Base-by-base conservation (phyloP, 2,797 vertebrate genomes). In the Bradypodion ventrale region DNA sequence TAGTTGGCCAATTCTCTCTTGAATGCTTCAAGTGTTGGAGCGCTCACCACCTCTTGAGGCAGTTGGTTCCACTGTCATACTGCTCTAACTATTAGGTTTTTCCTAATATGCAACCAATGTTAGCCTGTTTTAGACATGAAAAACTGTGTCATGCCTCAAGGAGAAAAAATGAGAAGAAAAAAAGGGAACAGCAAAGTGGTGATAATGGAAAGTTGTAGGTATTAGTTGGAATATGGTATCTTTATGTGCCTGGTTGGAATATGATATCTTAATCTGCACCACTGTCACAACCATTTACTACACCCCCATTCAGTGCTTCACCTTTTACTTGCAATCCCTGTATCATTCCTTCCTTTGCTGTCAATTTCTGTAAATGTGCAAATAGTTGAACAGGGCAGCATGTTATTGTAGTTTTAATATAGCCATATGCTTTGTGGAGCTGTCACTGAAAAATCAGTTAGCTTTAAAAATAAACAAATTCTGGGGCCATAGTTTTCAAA, bases 221-320 rank as follows among this genome's bases (percentile, higher is more conserved):
- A 35, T 73, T 78, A 25, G 52, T 63, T 78, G 83, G 78, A 78
- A 69, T 78, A 29, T 60, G 74, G 44, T 49, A 15, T 49, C 56
- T 72, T 78, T 59, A 10, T 77, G 66, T 76, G 19, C n/a, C 72
- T 78, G 42, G 40, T 63, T 78, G 83, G 78, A 78, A 78, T 78
- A 21, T 60, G 82, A 60, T 49, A 15, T 46, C 52, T 77, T 77
- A 56, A 4, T 76, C 65, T 75, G 27, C 29, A 77, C 62, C 40
- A 63, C 42, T 32, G 42, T 49, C 46, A 37, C 23, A 66, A 21
- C n/a, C 32, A 78, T 62, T 62, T 72, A 84, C 23, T 78, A 63
- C 56, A 69, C 42, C 49, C 32, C 29, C 59, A 29, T 44, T 25
- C 35, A 16, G 63, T 52, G 35, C 37, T 73, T 21, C 46, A 2